A percentile compares a stretch with the other conserved stretches of the same genome.
These are phyloP conservation scores for Thaleichthys pacificus DNA, from an alignment of 2,797 vertebrate species.

Conservation along the genomic window DNA sequence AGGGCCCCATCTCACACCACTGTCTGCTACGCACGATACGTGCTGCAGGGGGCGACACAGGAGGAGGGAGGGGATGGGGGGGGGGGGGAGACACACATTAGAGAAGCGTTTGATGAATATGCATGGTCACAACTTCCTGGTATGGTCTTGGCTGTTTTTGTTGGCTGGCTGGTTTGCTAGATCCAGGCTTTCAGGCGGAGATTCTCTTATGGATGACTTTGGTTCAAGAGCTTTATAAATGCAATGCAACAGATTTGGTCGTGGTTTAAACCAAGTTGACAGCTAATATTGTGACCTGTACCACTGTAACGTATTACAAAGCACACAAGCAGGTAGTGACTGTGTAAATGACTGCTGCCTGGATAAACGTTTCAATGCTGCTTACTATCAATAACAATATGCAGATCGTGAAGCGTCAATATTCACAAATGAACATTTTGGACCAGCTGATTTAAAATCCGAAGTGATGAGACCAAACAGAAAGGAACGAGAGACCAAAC, in stretches of 20 bases:
- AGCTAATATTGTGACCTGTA: too few species aligned
- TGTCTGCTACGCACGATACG: slow-evolving; percentile 82
- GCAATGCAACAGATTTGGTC: too few species aligned
- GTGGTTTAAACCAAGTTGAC: too few species aligned
- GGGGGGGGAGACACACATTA: slow-evolving; percentile 18
- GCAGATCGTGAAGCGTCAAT: too few species aligned
- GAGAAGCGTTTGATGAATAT: neutral
- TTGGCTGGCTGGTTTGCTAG: neutral
- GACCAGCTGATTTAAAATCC: neutral
- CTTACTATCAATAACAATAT: too few species aligned
- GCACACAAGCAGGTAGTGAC: too few species aligned
- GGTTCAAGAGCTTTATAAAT: too few species aligned
- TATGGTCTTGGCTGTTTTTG: neutral
- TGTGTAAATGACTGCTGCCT: too few species aligned
- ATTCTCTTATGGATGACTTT: neutral
- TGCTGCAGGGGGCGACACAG: slow-evolving; percentile 53
- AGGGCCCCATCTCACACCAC: slow-evolving; percentile 87
- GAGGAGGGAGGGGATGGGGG: slow-evolving; percentile 23
- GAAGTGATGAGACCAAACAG: neutral
- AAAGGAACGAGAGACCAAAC: neutral
- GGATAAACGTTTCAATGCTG: too few species aligned
- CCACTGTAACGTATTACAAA: too few species aligned
- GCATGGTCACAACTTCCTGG: neutral
- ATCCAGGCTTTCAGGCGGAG: too few species aligned
- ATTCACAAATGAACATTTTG: too few species aligned